These are phyloP conservation scores for Criorhina ranunculi DNA, from an alignment of 2,888 invertebrate genomes.

Conservation along the genomic window DNA sequence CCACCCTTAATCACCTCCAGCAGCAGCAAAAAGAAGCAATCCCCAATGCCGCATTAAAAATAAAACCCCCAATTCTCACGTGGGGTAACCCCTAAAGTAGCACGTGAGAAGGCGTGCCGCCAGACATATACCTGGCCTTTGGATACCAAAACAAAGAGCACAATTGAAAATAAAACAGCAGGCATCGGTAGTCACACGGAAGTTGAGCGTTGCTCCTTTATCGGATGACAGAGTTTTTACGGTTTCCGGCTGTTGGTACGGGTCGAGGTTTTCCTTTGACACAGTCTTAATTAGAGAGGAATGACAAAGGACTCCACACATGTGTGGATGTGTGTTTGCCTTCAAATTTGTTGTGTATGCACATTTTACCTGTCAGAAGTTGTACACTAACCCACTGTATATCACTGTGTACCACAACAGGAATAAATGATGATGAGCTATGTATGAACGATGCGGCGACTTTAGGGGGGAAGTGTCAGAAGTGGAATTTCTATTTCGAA, in stretches of 20 bases:
- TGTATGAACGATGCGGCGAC: background rate
- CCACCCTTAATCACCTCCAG: conserved; percentile 49
- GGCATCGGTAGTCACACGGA: conserved; percentile 59
- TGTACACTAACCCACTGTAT: conserved; percentile 4
- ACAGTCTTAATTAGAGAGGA: conserved; percentile 52
- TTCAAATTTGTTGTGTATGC: conserved; percentile 23
- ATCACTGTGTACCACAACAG: background rate
- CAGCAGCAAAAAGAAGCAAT: conserved; percentile 7
- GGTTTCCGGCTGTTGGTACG: conserved; percentile 24
- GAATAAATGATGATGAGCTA: background rate
- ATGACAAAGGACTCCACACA: conserved; percentile 4
- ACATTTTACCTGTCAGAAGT: conserved; percentile 5
- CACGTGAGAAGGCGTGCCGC: conserved; percentile 31
- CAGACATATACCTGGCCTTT: conserved; percentile 24
- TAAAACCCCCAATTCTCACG: conserved; percentile 33
- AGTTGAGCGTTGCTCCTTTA: conserved; percentile 38
- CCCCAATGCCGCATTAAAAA: conserved; percentile 32
- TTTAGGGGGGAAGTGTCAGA: background rate
- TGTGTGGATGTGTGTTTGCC: conserved; percentile 26
- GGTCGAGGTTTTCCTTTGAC: conserved; percentile 43
- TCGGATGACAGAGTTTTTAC: conserved; percentile 25
- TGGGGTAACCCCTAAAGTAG: conserved; percentile 30
- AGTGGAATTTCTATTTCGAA: background rate
- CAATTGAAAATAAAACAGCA: conserved; percentile 45
- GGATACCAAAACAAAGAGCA: conserved; percentile 20